A percentile compares a stretch with the other conserved stretches of the same genome.
phyloP scores from a whole-genome alignment of 92 coral and sea anemone genomes.

The Epizoanthus stellaris region DNA sequence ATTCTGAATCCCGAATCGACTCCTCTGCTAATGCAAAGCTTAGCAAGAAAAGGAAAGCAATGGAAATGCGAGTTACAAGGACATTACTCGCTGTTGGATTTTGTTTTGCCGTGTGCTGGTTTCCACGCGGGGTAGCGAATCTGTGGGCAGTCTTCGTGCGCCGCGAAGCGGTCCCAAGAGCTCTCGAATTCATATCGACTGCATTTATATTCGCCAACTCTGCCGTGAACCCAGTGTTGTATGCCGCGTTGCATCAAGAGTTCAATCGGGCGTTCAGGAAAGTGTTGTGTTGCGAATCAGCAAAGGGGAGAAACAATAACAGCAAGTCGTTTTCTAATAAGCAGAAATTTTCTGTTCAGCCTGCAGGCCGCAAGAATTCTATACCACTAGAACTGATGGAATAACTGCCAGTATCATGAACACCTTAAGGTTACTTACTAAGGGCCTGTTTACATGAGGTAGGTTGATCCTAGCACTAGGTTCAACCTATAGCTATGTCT shows the following conservation, averaged over 20 bases:
- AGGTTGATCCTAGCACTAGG: too few relatives aligned
- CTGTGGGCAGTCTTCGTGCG: slow-evolving; percentile 87
- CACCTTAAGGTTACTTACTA: too few relatives aligned
- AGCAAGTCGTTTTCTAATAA: slow-evolving; percentile 12
- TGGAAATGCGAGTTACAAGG: slow-evolving; percentile 92
- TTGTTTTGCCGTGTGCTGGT: slow-evolving; percentile 94
- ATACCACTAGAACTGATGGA: not conserved
- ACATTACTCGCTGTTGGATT: slow-evolving; percentile 84
- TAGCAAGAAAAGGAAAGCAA: slow-evolving; percentile 59
- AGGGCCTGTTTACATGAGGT: too few relatives aligned
- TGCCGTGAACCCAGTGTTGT: slow-evolving; percentile 89
- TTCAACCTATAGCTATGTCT: too few relatives aligned
- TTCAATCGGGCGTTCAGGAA: slow-evolving; percentile 82
- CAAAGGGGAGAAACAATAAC: not conserved
- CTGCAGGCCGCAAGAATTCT: slow-evolving; percentile 13
- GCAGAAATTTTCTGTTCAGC: not conserved
- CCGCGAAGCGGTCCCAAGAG: slow-evolving; percentile 89
- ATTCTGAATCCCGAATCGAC: slow-evolving; percentile 11
- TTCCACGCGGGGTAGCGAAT: slow-evolving; percentile 95
- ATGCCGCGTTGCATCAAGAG: slow-evolving; percentile 92
- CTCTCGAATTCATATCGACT: slow-evolving; percentile 88
- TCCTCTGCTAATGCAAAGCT: slow-evolving; percentile 41
- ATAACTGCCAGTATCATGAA: not conserved
- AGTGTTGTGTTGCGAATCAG: slow-evolving; percentile 66
- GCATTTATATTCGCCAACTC: slow-evolving; percentile 88